phyloP scores from a whole-genome alignment of 2,888 invertebrate species.

The Mechanitis mazaeus region DNA sequence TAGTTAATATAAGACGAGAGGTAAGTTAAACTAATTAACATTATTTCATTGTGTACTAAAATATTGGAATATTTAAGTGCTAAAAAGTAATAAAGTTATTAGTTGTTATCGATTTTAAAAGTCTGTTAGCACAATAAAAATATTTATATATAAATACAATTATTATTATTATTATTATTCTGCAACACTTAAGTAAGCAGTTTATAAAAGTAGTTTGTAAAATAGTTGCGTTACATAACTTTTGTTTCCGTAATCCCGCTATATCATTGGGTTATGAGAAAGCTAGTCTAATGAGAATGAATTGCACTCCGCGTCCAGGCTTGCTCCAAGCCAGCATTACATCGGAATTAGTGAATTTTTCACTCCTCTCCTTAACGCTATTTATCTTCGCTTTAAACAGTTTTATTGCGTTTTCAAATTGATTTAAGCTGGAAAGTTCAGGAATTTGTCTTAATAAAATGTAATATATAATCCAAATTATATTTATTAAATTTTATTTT shows the following conservation, averaged over 20 bases:
- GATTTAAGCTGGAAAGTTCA: slow-evolving; percentile 37
- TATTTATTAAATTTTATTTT: too few species aligned
- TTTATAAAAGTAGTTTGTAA: neutral
- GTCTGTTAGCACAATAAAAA: too few species aligned
- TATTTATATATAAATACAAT: too few species aligned
- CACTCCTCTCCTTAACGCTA: slow-evolving; percentile 53
- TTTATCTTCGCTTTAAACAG: slow-evolving; percentile 57
- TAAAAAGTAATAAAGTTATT: too few species aligned
- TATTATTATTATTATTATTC: too few species aligned
- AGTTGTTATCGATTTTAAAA: too few species aligned
- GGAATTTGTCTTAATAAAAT: slow-evolving; percentile 1
- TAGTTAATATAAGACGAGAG: too few species aligned
- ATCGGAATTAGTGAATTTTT: slow-evolving; percentile 68
- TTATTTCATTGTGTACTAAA: too few species aligned
- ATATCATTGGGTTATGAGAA: slow-evolving; percentile 50
- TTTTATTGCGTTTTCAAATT: slow-evolving; percentile 51
- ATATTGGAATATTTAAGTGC: too few species aligned
- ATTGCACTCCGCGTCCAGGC: slow-evolving; percentile 51
- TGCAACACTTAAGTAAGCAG: neutral
- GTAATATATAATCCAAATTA: neutral
- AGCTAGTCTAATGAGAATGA: slow-evolving; percentile 67
- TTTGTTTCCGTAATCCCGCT: slow-evolving; percentile 8
- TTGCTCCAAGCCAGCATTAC: slow-evolving; percentile 41
- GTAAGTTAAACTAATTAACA: too few species aligned
- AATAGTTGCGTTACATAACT: slow-evolving; percentile 5